phyloP scores from a whole-genome alignment of 2,113 vertebrate species.

The Aphyosemion australe region DNA sequence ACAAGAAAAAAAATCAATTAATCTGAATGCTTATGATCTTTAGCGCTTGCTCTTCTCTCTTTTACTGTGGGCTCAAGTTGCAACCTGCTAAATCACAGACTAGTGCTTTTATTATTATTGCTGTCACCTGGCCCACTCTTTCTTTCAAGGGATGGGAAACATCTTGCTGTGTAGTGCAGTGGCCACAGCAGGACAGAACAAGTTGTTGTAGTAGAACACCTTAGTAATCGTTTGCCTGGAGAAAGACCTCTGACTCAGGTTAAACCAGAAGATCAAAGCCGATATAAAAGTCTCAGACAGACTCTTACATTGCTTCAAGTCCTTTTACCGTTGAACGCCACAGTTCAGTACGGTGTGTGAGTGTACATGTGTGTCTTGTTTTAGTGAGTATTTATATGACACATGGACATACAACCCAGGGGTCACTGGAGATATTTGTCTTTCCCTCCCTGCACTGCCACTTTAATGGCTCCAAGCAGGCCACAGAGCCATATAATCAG shows the following conservation, averaged over 20 bases:
- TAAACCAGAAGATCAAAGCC: slow-evolving; percentile 21
- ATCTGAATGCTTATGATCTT: no score
- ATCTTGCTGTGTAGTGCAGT: slow-evolving; percentile 49
- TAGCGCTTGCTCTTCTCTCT: no score
- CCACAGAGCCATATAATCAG: slow-evolving; percentile 55
- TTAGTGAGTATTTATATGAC: slow-evolving; percentile 75
- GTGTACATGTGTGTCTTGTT: slow-evolving; percentile 33
- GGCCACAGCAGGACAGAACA: slow-evolving; percentile 56
- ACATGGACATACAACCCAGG: slow-evolving; percentile 76
- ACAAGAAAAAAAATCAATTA: no score
- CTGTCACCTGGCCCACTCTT: slow-evolving; percentile 63
- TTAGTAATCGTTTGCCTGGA: slow-evolving; percentile 32
- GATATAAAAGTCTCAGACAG: background rate
- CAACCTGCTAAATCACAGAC: slow-evolving; percentile 21
- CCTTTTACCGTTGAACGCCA: slow-evolving; percentile 71
- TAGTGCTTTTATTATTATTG: slow-evolving; percentile 38
- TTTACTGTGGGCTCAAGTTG: background rate
- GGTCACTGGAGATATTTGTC: slow-evolving; percentile 49
- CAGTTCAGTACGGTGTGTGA: slow-evolving; percentile 42
- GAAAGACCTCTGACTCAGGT: slow-evolving; percentile 29
- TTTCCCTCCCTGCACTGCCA: slow-evolving; percentile 32
- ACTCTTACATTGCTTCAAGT: slow-evolving; percentile 66
- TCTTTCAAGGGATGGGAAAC: slow-evolving; percentile 63
- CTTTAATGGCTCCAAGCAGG: slow-evolving; percentile 52
- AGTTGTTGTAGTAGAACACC: slow-evolving; percentile 55